Evolutionary conservation across 2,888 invertebrate species (phyloP), one percentile per base, ranked within the genome.

Genomic region (Anorthoa munda): DNA sequence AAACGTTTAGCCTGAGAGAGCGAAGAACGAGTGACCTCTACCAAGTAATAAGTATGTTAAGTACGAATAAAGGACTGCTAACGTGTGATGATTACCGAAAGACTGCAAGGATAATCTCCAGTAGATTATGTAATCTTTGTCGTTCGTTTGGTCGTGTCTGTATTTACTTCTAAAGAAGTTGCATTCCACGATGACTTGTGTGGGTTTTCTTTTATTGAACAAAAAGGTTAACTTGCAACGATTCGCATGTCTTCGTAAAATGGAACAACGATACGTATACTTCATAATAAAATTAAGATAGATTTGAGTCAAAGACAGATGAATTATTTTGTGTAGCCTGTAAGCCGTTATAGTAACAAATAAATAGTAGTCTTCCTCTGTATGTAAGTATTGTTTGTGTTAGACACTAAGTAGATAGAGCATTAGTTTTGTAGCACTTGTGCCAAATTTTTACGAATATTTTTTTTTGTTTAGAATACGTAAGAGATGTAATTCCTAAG

Each of bases 71-170:
- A 63, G 45, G 18, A 78, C 66, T 77, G 64, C n/a, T 50, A 53
- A 66, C n/a, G 39, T 73, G 75, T 79, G 58, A 79, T 82, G 48
- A 45, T 58, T 66, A 83, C 75, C 45, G 51, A 67, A 72, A 82
- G 84, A 82, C 79, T 79, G 79, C 72, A 51, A 63, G 31, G 39
- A 68, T 81, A 81, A 83, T 81, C 74, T 75, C 69, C 39, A 48
- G 68, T 72, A 67, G 67, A 70, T 66, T 56, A 26, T 68, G 63
- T 58, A 48, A 13, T 21, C 53, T 17, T 48, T 65, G 48, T 65
- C 18, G 18, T 56, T 65, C 18, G 18, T 56, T 39, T 55, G 48
- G 0, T 48, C 68, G 39, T 18, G 23, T 48, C 31, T 72, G 31
- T 68, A 45, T 69, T 60, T 46, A 48, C 60, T 65, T 23, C 23